phyloP scores from a whole-genome alignment of 23 tunicate species.

The Phallusia fumigata region DNA sequence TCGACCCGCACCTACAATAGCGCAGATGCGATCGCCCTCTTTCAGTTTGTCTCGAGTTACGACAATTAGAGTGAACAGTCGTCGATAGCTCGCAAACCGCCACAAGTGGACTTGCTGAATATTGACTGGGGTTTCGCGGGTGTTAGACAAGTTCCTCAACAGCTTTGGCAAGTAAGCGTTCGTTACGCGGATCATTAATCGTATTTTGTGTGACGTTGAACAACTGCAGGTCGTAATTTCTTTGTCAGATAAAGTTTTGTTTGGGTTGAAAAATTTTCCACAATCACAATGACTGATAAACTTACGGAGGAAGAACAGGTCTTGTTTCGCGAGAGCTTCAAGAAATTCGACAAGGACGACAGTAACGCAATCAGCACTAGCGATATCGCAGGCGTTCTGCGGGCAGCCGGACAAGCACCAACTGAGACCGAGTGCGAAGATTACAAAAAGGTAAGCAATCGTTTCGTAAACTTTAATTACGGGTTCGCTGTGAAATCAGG shows the following conservation, averaged over 20 bases:
- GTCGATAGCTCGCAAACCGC: not conserved
- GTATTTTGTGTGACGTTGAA: no score
- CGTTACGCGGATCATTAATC: no score
- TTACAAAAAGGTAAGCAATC: conserved; percentile 79
- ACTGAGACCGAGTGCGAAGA: conserved; percentile 78
- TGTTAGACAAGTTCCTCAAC: not conserved
- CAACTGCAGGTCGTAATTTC: no score
- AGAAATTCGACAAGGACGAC: conserved; percentile 70
- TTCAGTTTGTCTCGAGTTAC: conserved; percentile 6
- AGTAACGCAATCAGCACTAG: conserved; percentile 37
- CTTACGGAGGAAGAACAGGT: conserved; percentile 69
- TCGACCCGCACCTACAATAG: not conserved
- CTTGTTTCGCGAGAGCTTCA: conserved; percentile 64
- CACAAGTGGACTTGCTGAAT: conserved; percentile 8
- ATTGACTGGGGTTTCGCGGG: conserved; percentile 7
- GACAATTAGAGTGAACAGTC: not conserved
- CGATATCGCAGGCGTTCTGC: conserved; percentile 64
- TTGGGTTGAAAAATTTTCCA: no score
- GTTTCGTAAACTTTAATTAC: no score
- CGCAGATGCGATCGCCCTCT: not conserved
- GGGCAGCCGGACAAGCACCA: conserved; percentile 96
- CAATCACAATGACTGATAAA: conserved; percentile 28
- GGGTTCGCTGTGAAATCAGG: no score
- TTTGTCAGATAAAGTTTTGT: no score
- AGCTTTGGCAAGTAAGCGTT: not conserved